Evolutionary conservation across 2,797 vertebrate genomes (phyloP), one percentile per base, ranked within the genome.

Genomic region (Pantherophis alleghaniensis): DNA sequence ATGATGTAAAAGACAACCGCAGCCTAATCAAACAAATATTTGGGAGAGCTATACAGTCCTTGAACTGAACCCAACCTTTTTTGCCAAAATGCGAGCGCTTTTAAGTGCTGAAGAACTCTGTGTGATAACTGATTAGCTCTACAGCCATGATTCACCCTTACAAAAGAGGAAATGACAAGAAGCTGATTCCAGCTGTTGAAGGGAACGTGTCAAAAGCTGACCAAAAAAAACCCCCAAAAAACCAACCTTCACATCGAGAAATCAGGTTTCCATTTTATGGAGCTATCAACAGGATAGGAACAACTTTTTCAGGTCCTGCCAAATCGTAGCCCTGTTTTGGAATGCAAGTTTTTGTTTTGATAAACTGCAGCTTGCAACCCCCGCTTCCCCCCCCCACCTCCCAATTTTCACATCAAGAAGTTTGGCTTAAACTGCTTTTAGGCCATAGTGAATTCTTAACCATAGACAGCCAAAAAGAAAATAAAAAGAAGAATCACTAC

Each of bases 171-270:
- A 96, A 96, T 42, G 94, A 94, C 94, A 94, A 95, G 94, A 93
- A 96, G 94, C 87, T 95, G 95, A 96, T 96, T 94, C 96, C 96
- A 97, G 97, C 96, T 97, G 96, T 95, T 96, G 89, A 96, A 96
- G 96, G 89, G 91, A 96, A 96, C 93, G 92, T 93, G 95, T 92
- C 95, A 92, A 96, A 96, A 96, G 96, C 95, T 94, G 94, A 94
- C 22, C 37, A 93, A 94, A 61, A 94, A 61, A 24, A 18, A 5
- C 61, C 91, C 26, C 61, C 26, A 7, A 60, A 24, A 60, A 28
- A 28, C 14, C 28, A 11, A 28, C 26, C n/a, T 7, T 14, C 32
- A 74, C 69, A 20, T 74, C 16, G 60, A 93, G 90, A 95, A 88
- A 95, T 94, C 94, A 96, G 95, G 95, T 95, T 96, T 96, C 94